phyloP scores from a whole-genome alignment of 2,888 invertebrate genomes.

The Unio pictorum region DNA sequence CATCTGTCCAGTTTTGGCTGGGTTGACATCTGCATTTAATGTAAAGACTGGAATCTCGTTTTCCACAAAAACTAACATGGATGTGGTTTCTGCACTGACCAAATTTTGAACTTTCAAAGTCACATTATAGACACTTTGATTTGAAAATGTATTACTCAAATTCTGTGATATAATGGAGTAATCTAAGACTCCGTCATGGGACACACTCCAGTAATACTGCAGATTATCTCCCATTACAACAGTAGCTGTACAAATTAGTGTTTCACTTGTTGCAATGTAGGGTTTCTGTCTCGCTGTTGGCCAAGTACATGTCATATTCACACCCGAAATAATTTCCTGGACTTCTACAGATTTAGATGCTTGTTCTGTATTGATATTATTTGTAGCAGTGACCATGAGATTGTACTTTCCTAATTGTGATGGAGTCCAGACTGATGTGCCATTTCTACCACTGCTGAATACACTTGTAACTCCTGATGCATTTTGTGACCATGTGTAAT shows the following conservation, averaged over 20 bases:
- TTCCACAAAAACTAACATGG: constrained; percentile 25
- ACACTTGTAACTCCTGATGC: no score
- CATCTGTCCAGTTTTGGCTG: constrained; percentile 12
- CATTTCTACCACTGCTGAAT: no score
- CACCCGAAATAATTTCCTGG: constrained; percentile 4
- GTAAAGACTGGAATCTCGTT: constrained; percentile 17
- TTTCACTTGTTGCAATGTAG: constrained; percentile 16
- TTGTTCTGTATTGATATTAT: background rate
- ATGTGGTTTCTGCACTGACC: constrained; percentile 26
- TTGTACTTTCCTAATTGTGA: no score
- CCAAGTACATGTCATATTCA: constrained; percentile 13
- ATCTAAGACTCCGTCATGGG: constrained; percentile 6
- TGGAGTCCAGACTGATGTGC: no score
- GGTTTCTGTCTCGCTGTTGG: constrained; percentile 19
- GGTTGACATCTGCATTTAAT: constrained; percentile 11
- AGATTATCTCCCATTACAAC: constrained; percentile 29
- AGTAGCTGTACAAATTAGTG: constrained; percentile 19
- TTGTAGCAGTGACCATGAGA: background rate
- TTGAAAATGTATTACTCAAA: constrained; percentile 25
- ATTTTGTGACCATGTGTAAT: constrained; percentile 20
- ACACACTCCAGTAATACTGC: constrained; percentile 27
- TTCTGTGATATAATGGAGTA: constrained; percentile 3
- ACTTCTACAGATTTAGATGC: constrained; percentile 5
- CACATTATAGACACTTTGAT: constrained; percentile 36
- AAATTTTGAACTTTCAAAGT: constrained; percentile 29